A percentile compares a stretch with the other conserved stretches of the same genome.
phyloP scores from a whole-genome alignment of 2,113 vertebrate species.

The Baryphthengus martii region DNA sequence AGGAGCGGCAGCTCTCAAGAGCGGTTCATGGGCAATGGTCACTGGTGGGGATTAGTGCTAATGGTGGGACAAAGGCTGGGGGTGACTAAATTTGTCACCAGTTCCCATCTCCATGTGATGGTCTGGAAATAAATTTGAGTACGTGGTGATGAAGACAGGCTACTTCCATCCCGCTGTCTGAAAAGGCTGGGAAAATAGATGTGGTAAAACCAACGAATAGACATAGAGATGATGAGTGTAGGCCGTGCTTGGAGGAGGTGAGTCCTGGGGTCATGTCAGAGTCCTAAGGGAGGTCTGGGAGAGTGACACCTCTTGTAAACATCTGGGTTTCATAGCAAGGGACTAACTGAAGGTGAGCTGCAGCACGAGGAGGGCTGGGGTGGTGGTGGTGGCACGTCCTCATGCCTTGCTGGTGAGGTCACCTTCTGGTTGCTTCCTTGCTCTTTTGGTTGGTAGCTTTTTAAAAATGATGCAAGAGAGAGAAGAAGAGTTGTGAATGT shows the following conservation, averaged over 20 bases:
- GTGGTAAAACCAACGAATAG: no score
- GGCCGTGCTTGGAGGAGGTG: neutral
- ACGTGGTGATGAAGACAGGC: neutral
- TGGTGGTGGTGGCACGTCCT: neutral
- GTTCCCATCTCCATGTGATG: rapidly evolving
- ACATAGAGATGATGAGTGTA: neutral
- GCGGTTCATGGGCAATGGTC: neutral
- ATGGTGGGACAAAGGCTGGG: neutral
- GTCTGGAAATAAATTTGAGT: neutral
- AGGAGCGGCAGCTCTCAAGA: neutral
- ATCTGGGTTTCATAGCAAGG: neutral
- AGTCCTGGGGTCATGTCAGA: neutral
- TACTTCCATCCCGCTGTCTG: rapidly evolving
- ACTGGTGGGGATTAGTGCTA: neutral
- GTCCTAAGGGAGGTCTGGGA: neutral
- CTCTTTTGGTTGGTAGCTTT: neutral
- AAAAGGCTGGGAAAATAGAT: neutral
- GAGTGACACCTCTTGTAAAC: neutral
- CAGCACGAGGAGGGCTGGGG: neutral
- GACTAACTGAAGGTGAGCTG: neutral
- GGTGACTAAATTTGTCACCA: neutral
- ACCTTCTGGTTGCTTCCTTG: rapidly evolving
- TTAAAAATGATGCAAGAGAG: neutral
- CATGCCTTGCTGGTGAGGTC: neutral
- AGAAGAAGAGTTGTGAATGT: neutral